Conservation (phyloP, 1,140 invertebrate species). For the Drosophila sp. region DNA sequence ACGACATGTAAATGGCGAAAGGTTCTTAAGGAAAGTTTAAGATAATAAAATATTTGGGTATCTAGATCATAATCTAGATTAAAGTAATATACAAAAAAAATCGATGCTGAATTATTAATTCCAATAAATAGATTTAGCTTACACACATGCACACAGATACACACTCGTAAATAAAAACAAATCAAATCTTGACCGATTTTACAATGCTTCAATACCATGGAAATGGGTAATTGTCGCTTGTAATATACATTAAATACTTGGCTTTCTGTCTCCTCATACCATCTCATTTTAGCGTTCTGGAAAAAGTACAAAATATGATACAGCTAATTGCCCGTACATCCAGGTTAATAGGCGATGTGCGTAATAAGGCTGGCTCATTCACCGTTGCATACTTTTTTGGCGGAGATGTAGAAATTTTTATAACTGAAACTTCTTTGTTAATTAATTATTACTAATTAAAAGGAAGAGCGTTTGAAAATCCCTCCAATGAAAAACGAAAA, state of each 20-base stretch:
- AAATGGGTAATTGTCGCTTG: neutral
- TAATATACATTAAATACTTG: too few species aligned
- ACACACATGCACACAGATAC: neutral
- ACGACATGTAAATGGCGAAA: conserved; percentile 11
- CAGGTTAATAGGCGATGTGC: too few species aligned
- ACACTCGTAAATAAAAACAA: conserved; percentile 36
- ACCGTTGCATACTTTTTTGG: conserved; percentile 3
- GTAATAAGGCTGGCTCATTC: too few species aligned
- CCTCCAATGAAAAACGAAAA: conserved; percentile 6
- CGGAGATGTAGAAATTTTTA: too few species aligned
- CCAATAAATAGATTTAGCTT: conserved; percentile 57
- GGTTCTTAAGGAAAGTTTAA: conserved; percentile 29
- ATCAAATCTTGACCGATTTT: conserved; percentile 4
- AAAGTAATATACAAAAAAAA: conserved; percentile 41
- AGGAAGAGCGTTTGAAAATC: neutral
- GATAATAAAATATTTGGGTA: conserved; percentile 36
- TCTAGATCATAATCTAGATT: conserved; percentile 45
- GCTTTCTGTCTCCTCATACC: too few species aligned
- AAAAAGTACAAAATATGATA: too few species aligned
- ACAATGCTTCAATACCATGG: neutral
- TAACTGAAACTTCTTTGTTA: too few species aligned
- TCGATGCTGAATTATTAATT: conserved; percentile 60
- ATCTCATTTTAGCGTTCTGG: too few species aligned
- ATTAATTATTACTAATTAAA: too few species aligned
- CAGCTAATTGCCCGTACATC: too few species aligned